phyloP scores from a whole-genome alignment of 2,797 vertebrate genomes.

The Sandelia bainsii region DNA sequence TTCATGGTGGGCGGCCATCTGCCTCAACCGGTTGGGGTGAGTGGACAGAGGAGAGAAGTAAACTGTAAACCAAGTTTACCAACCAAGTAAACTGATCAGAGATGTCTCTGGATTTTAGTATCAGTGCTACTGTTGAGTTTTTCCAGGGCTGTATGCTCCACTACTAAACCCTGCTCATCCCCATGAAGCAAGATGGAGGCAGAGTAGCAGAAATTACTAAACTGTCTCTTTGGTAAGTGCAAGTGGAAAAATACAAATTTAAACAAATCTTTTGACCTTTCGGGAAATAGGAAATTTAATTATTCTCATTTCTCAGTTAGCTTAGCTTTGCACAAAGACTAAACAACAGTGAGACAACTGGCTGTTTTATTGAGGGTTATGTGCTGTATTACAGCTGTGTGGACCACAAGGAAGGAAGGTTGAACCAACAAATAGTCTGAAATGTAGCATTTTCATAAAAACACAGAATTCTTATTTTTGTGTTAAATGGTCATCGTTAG shows the following conservation, averaged over 20 bases:
- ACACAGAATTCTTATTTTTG: background rate
- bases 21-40: too few relatives aligned
- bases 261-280: background rate
- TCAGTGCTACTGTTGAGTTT: slow-evolving; percentile 13
- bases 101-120: too few relatives aligned
- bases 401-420: background rate
- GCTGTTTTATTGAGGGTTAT: background rate
- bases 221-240: background rate
- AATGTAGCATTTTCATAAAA: too few relatives aligned
- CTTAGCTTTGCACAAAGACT: background rate
- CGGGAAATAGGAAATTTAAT: background rate
- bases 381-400: background rate
- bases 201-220: slow-evolving; percentile 8
- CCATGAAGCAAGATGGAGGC: slow-evolving; percentile 12
- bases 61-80: too few relatives aligned
- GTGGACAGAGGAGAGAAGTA: too few relatives aligned
- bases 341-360: too few relatives aligned
- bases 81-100: too few relatives aligned
- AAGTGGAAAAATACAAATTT: background rate
- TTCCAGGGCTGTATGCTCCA: background rate
- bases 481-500: background rate
- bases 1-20: too few relatives aligned
- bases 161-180: slow-evolving; percentile 17
- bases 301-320: background rate
- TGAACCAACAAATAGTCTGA: too few relatives aligned